phyloP scores from a whole-genome alignment of 2,797 vertebrate genomes.

The Acrossocheilus fasciatus region DNA sequence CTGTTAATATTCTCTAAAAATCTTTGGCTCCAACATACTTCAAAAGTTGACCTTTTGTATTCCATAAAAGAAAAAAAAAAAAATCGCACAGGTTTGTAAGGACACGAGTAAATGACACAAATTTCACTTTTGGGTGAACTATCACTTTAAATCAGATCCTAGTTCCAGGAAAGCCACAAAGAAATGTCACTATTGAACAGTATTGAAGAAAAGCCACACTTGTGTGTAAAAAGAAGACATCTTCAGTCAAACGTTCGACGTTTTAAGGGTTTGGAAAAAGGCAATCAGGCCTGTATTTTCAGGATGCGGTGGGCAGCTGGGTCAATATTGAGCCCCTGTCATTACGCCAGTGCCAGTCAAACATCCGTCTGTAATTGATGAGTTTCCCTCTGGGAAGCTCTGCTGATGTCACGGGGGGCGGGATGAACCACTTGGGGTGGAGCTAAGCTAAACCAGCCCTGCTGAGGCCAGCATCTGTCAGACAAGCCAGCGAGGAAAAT shows the following conservation, averaged over 20 bases:
- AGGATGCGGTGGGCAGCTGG: constrained; percentile 71
- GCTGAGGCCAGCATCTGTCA: constrained; percentile 64
- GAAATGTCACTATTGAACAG: constrained; percentile 35
- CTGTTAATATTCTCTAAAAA: background rate
- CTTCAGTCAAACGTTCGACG: constrained; percentile 69
- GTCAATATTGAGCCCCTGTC: constrained; percentile 81
- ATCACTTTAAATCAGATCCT: constrained; percentile 6
- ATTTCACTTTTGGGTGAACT: background rate
- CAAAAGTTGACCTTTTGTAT: background rate
- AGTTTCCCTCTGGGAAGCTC: constrained; percentile 70
- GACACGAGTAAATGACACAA: background rate
- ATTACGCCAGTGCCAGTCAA: constrained; percentile 83
- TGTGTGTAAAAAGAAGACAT: constrained; percentile 56
- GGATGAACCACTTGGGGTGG: constrained; percentile 28
- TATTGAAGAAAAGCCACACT: constrained; percentile 33
- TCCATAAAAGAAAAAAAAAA: background rate
- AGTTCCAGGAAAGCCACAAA: constrained; percentile 32
- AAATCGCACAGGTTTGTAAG: background rate
- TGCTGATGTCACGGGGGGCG: constrained; percentile 66
- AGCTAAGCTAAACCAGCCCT: constrained; percentile 37
- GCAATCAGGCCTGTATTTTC: constrained; percentile 71
- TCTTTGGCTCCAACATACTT: background rate
- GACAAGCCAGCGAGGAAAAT: constrained; percentile 52
- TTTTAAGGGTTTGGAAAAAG: constrained; percentile 70
- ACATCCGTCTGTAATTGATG: constrained; percentile 81